Evolutionary conservation across 2,797 vertebrate genomes (phyloP).

Genomic region (Apogon talboti): DNA sequence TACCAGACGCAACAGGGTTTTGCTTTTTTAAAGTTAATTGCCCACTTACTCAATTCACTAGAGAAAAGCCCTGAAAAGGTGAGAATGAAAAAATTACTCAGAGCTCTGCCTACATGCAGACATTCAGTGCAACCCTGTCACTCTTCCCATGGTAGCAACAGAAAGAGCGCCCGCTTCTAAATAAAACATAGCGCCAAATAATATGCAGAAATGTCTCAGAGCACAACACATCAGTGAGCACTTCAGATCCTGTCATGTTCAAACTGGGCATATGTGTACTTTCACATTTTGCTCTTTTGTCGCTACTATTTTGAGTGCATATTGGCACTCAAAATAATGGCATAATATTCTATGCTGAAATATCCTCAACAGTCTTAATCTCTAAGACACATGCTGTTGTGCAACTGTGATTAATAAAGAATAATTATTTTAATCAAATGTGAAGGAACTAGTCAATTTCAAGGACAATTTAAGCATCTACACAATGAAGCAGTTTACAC

Average conservation of each 20-base stretch:
- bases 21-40: constrained; percentile 56
- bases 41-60: constrained; percentile 57
- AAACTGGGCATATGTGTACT: constrained; percentile 4
- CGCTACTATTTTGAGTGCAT: neutral
- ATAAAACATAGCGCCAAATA: constrained; percentile 7
- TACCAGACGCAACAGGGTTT: constrained; percentile 40
- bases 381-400: neutral
- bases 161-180: constrained; percentile 17
- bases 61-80: constrained; percentile 32
- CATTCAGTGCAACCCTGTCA: constrained; percentile 32
- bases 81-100: constrained; percentile 40
- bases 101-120: constrained; percentile 21
- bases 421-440: constrained; percentile 1
- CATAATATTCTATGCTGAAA: neutral
- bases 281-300: neutral
- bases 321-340: neutral
- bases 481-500: neutral
- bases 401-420: neutral
- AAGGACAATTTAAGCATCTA: neutral
- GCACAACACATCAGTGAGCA: neutral
- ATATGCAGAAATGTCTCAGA: constrained; percentile 16
- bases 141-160: constrained; percentile 27
- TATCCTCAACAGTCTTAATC: neutral
- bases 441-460: neutral
- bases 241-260: constrained; percentile 4